Base-by-base conservation (phyloP, 2,888 invertebrate genomes). In the Trichogramma dendrolimi region DNA sequence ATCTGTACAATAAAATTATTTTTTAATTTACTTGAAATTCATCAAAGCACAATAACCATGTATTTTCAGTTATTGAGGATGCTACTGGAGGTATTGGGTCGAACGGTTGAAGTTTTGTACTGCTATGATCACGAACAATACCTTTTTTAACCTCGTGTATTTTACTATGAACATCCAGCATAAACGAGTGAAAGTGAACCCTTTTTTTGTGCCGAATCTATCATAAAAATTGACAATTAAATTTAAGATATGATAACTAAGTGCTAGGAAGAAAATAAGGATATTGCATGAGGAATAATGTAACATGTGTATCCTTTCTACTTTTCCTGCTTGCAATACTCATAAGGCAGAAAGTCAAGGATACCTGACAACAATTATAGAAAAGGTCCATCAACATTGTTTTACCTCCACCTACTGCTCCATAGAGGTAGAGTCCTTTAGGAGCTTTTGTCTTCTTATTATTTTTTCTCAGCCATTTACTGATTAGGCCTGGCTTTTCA, bases 361-460 rank as follows among this genome's bases (percentile, higher is more conserved):
- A 69, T 75, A 86, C 84, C 70, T 83, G 79, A 76, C 88, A 87
- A 74, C 87, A 86, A 71, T 94, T 87, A 82, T 90, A 94, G 81
- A 99, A 98, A 72, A 99, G 81, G 81, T 99, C 98, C 99, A 99
- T 99, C 62, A 99, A 81, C 90, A 98, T 98, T 5, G 99, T 99
- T 84, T 99, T 99, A 51, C 99, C 99, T 70, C 94, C 93, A 52
- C 95, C 94, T 66, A 94, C 94, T 74, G 94, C 89, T 60, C 96
- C 96, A 80, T 90, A 87, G 63, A 96, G 86, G 74, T 96, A 96
- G 8, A 96, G 80, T 5, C 96, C 96, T 79, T 87, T 87, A 1
- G 91, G 91, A 47, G 83, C 82, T 65, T 82, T 79, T 50, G 70
- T 71, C 63, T 72, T 75, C 64, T 71, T 71, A 54, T 72, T 71